Base-by-base conservation (phyloP, 2,888 invertebrate genomes). In the Ligdia adustata region DNA sequence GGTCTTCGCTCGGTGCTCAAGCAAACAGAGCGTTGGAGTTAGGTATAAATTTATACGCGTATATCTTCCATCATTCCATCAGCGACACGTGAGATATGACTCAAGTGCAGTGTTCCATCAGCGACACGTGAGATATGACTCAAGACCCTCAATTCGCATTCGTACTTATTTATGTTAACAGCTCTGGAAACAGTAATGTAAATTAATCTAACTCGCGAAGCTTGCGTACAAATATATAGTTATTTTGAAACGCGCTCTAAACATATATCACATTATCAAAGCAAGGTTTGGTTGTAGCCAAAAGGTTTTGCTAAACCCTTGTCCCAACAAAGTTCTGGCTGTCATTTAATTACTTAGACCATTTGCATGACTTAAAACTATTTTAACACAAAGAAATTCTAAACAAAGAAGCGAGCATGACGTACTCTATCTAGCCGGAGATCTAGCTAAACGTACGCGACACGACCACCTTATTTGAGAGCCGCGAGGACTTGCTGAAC, bases 51-150 rank as follows among this genome's bases (percentile, higher is more conserved):
- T 50, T 16, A 14, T 26, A 50, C 22, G 7, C 29, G 33, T 54
- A n/a, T n/a, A 44, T 52, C 28, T 47, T 48, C 41, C 31, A 53
- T 52, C 71, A 68, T 47, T 48, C 41, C 31, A 53, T 52, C 71
- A 68, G 64, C 60, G 65, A 66, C 63, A 70, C 66, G 66, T 62
- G 64, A 63, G 64, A 69, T 72, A 64, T 68, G 68, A 69, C 63
- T 73, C 72, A 75, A 81, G 78, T 75, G 69, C 76, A 75, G 55
- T 69, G 80, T n/a, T n/a, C n/a, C n/a, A 53, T 52, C 71, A 68
- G 64, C 60, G 65, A 66, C 63, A 70, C 66, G 66, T 62, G 64
- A 63, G 64, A 69, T 72, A 64, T 68, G 68, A 69, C 63, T 73
- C 72, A 75, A 81, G 78, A n/a, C 69, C 75, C 79, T 66, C 67